Conservation (phyloP, 1,140 invertebrate genomes). For the Formica exsecta region DNA sequence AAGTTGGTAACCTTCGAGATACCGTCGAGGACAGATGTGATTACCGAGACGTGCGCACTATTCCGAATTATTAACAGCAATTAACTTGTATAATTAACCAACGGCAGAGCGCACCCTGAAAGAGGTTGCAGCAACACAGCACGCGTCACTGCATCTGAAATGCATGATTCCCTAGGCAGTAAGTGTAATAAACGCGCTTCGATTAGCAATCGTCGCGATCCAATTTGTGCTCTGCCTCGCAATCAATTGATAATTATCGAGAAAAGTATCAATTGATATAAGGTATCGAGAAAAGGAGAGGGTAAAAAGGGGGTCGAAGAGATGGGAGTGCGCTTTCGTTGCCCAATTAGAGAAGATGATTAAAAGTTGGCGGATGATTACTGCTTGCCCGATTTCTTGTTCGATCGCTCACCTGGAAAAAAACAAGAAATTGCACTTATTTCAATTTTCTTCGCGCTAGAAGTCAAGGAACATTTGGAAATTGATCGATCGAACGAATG, state of each 20-base stretch:
- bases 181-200: slow-evolving; percentile 18
- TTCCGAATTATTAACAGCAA: slow-evolving; percentile 50
- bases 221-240: slow-evolving; percentile 39
- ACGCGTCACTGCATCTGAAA: slow-evolving; percentile 31
- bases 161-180: slow-evolving; percentile 45
- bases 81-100: slow-evolving; percentile 50
- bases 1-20: slow-evolving; percentile 19
- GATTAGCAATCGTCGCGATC: slow-evolving; percentile 4
- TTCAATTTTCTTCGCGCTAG: background rate
- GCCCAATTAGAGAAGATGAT: slow-evolving; percentile 63
- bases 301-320: slow-evolving; percentile 47
- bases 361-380: slow-evolving; percentile 70
- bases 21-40: slow-evolving; percentile 21
- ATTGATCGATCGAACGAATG: background rate
- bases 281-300: slow-evolving; percentile 30
- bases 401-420: slow-evolving; percentile 80
- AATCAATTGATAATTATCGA: slow-evolving; percentile 51
- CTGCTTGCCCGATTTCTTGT: slow-evolving; percentile 80
- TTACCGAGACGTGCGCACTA: slow-evolving; percentile 34
- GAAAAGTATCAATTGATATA: slow-evolving; percentile 18
- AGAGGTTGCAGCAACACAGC: background rate
- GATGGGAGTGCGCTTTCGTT: slow-evolving; percentile 74
- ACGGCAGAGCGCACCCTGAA: slow-evolving; percentile 42
- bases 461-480: background rate
- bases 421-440: background rate